phyloP scores from a whole-genome alignment of 2,113 vertebrate species.

The Talpa occidentalis region DNA sequence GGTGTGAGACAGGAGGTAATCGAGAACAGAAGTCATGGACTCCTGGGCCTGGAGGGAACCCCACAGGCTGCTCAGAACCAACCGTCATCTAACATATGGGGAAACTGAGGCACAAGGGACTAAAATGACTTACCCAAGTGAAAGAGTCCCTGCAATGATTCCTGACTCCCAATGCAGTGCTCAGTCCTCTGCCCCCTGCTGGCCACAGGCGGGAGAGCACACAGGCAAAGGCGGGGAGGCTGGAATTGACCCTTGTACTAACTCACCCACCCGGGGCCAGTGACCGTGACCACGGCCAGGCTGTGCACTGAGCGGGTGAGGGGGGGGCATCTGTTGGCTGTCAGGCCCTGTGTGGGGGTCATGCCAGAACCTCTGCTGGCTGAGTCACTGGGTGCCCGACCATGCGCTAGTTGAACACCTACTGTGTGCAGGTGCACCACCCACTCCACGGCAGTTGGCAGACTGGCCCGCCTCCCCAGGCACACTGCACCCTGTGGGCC shows the following conservation, averaged over 20 bases:
- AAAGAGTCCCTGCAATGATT: neutral
- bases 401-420: neutral
- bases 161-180: neutral
- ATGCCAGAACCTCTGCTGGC: neutral
- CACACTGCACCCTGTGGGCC: neutral
- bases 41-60: neutral
- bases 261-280: neutral
- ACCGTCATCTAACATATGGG: neutral
- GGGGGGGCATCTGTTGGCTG: rapidly evolving
- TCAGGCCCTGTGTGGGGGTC: neutral
- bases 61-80: neutral
- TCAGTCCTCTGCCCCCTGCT: neutral
- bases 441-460: neutral
- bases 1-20: neutral
- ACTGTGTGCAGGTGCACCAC: neutral
- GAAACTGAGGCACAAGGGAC: neutral
- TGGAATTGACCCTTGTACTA: too few species aligned
- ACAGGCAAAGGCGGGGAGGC: neutral
- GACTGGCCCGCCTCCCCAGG: neutral
- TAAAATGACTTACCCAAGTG: neutral
- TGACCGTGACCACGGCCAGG: neutral
- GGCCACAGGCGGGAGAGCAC: neutral
- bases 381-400: neutral
- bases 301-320: neutral
- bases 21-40: neutral